phyloP scores from a whole-genome alignment of 2,888 invertebrate species.

The Lithodes maja region DNA sequence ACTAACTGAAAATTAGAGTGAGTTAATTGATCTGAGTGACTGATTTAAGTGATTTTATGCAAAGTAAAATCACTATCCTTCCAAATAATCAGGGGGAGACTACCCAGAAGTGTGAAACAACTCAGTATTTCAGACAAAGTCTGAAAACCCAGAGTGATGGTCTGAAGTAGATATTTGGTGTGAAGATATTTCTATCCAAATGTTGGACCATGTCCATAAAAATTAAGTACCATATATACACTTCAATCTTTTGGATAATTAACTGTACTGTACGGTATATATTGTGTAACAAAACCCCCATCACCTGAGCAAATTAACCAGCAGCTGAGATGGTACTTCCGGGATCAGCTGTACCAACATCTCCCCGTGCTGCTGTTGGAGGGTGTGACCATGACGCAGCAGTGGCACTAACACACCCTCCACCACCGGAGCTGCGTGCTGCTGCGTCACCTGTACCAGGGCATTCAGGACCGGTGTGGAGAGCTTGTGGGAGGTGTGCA shows the following conservation, averaged over 20 bases:
- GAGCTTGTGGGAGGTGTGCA: conserved; percentile 29
- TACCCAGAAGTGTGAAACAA: too few species aligned
- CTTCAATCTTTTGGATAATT: background rate
- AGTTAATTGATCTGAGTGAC: too few species aligned
- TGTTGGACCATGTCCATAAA: too few species aligned
- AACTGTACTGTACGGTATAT: background rate
- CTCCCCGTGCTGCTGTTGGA: conserved; percentile 34
- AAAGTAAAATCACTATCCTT: too few species aligned
- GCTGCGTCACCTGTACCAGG: conserved; percentile 18
- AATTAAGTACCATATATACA: background rate
- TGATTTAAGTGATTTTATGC: too few species aligned
- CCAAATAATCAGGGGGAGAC: too few species aligned
- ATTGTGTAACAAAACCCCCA: background rate
- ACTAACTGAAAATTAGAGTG: too few species aligned
- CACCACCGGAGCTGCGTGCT: conserved; percentile 8
- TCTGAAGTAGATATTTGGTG: too few species aligned
- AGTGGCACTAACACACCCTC: conserved; percentile 31
- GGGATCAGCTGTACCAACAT: conserved; percentile 7
- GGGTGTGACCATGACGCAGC: background rate
- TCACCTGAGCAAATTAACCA: conserved; percentile 29
- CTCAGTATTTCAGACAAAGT: too few species aligned
- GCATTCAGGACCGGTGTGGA: conserved; percentile 27
- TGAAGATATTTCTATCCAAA: too few species aligned
- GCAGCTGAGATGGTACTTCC: background rate
- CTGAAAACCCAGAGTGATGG: too few species aligned